These are phyloP conservation scores for Catotricha subobsoleta DNA, from an alignment of 2,888 invertebrate species.

Conservation along the genomic window DNA sequence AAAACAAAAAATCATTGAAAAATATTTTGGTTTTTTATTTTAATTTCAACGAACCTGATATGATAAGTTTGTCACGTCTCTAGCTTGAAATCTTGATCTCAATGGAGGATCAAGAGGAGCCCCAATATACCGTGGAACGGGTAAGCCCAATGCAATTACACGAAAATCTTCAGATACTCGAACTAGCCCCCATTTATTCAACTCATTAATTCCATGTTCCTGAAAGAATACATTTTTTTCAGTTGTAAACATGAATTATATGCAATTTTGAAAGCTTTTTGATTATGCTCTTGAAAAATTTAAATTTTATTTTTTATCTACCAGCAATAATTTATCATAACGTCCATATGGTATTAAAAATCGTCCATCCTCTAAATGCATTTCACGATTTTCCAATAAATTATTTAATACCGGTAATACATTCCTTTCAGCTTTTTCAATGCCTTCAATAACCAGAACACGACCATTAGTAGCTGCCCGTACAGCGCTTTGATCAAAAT, in stretches of 20 bases:
- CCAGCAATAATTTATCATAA: constrained; percentile 77
- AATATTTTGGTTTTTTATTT: too few species aligned
- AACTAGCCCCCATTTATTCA: constrained; percentile 74
- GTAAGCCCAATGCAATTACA: constrained; percentile 81
- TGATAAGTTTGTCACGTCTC: constrained; percentile 44
- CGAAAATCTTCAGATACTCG: constrained; percentile 85
- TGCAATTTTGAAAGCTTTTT: too few species aligned
- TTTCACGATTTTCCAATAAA: constrained; percentile 89
- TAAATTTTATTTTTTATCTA: constrained; percentile 22
- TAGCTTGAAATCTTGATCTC: constrained; percentile 84
- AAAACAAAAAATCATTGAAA: too few species aligned
- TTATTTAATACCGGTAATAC: constrained; percentile 93
- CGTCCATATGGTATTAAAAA: constrained; percentile 75
- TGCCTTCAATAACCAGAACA: constrained; percentile 80
- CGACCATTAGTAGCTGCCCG: constrained; percentile 79
- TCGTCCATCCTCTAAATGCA: constrained; percentile 94
- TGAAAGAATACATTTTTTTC: constrained; percentile 32
- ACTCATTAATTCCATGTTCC: constrained; percentile 61
- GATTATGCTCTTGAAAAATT: neutral
- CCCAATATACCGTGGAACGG: constrained; percentile 73
- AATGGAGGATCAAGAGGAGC: constrained; percentile 92
- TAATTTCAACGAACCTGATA: constrained; percentile 15
- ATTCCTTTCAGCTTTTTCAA: constrained; percentile 94
- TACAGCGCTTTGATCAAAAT: constrained; percentile 93
- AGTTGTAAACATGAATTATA: neutral